phyloP scores from a whole-genome alignment of 1,140 invertebrate species.

The Triops longicaudatus region DNA sequence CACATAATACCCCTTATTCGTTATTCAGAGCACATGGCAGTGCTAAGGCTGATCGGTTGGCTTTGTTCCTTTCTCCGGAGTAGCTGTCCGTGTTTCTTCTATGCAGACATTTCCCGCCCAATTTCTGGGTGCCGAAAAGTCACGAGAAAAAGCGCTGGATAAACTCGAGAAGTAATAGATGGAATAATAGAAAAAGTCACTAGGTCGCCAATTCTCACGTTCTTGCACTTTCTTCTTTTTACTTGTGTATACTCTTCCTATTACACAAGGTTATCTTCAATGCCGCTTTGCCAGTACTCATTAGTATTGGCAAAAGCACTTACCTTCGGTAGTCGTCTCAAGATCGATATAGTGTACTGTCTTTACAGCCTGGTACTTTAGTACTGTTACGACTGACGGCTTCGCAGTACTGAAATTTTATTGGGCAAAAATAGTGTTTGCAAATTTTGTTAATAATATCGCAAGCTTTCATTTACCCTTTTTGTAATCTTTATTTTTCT shows the following conservation, averaged over 20 bases:
- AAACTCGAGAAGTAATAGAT: too few species aligned
- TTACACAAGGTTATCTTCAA: constrained; percentile 4
- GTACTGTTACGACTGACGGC: neutral
- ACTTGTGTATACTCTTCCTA: neutral
- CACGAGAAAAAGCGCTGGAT: too few species aligned
- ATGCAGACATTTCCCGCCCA: neutral
- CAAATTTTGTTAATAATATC: too few species aligned
- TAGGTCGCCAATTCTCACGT: neutral
- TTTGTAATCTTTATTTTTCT: too few species aligned
- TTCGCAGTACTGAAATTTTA: too few species aligned
- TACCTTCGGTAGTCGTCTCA: neutral
- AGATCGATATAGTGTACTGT: neutral
- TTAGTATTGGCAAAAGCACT: constrained; percentile 10
- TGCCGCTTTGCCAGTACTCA: neutral
- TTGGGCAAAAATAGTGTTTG: too few species aligned
- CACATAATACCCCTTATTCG: neutral
- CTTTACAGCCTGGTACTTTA: neutral
- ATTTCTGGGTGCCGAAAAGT: too few species aligned
- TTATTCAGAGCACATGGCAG: neutral
- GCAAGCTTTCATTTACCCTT: too few species aligned
- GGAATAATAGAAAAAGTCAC: neutral
- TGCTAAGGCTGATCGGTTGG: neutral
- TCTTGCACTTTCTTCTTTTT: neutral
- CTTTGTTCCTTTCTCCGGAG: neutral
- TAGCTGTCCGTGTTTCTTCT: neutral